Evolutionary conservation across 2,888 invertebrate genomes (phyloP), one percentile per base, ranked within the genome.

Genomic region (Meiosimyza decipiens): DNA sequence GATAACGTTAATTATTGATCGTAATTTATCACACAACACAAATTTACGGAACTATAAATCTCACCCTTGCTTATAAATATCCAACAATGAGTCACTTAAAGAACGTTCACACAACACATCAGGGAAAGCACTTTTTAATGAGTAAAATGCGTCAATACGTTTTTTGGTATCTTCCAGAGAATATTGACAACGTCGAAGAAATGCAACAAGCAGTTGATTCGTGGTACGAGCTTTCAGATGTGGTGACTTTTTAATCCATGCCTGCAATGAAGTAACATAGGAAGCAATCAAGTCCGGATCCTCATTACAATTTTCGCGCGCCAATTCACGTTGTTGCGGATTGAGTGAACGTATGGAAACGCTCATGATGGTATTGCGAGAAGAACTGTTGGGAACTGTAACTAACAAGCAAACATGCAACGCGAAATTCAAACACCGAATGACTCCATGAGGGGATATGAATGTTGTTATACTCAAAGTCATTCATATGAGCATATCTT

Each of bases 151-250:
- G 52, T 84, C 82, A 22, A 84, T 77, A 9, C 83, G 82, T 6
- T 77, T 76, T 59, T 83, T 83, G 3, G 83, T 77, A 49, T 81
- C 82, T 76, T 82, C 80, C 75, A 82, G 68, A 65, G 79, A 82
- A 71, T 80, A 83, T 6, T 77, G 79, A 59, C 83, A 81, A 63
- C 79, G 80, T 1, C 84, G 82, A 40, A 83, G 74, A 55, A 84
- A 83, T 5, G 83, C 76, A 62, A 83, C 70, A 5, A 84, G 66
- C 33, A 80, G 71, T 16, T 75, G 79, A 15, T 77, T 77, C 54
- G 81, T 77, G 6, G 75, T 77, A 59, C 82, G 80, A 0, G 82
- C 79, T 18, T 75, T 79, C 15, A 83, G 73, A 69, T 83, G 79
- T 5, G 82, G 79, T 1, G 78, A 78, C 68, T 82, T 82, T 16